Evolutionary conservation across 2,888 invertebrate species (phyloP).

Genomic region (Stenodera caucasica): DNA sequence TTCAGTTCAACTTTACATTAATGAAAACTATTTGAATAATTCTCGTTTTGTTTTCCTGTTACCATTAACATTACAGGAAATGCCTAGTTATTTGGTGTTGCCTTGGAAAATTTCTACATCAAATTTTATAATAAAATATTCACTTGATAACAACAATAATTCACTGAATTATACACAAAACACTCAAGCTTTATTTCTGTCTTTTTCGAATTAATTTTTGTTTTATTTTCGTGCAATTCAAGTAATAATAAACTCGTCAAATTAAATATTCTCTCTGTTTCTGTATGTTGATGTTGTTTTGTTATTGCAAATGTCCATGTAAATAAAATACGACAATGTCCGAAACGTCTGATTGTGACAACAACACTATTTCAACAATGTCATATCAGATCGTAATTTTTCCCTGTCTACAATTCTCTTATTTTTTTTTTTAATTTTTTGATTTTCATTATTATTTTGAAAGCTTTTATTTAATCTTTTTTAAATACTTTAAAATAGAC

Average conservation of each 20-base stretch:
- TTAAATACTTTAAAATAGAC: too few species aligned
- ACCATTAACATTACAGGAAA: conserved; percentile 1
- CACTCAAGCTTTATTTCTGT: too few species aligned
- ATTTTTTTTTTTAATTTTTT: too few species aligned
- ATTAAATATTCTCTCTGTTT: background rate
- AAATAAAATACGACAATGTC: background rate
- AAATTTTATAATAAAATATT: background rate
- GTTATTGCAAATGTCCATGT: background rate
- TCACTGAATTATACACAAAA: too few species aligned
- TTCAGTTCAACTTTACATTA: conserved; percentile 1
- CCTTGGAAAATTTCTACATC: background rate
- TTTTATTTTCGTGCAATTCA: too few species aligned
- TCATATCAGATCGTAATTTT: background rate
- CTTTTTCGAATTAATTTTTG: too few species aligned
- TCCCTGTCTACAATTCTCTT: background rate
- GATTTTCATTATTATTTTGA: too few species aligned
- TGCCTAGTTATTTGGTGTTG: background rate
- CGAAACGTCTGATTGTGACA: background rate
- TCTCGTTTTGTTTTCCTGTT: background rate
- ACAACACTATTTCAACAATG: background rate
- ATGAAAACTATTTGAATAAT: conserved; percentile 5
- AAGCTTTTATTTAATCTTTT: too few species aligned
- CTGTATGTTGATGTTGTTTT: background rate
- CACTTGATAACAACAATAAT: background rate
- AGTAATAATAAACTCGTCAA: too few species aligned